These are phyloP conservation scores for Hypotaenidia philippensis DNA, from an alignment of 2,797 vertebrate genomes.

Conservation along the genomic window DNA sequence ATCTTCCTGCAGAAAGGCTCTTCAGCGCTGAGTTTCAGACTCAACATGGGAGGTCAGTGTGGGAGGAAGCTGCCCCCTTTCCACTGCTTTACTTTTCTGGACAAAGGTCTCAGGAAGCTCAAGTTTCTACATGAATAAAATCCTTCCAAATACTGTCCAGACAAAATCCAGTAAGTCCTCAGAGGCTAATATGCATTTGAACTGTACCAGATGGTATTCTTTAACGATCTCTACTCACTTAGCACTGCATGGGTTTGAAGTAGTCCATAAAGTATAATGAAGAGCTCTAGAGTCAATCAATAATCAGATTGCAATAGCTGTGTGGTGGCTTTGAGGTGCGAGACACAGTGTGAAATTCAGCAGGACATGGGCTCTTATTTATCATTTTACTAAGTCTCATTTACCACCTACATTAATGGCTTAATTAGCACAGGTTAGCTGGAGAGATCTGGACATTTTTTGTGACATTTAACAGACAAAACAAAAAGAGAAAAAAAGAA, in stretches of 20 bases:
- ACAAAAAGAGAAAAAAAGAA: background rate
- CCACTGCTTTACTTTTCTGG: background rate
- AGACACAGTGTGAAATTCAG: background rate
- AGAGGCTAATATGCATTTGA: background rate
- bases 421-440: constrained; percentile 13
- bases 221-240: background rate
- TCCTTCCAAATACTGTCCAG: background rate
- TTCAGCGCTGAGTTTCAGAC: background rate
- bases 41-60: background rate
- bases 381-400: background rate
- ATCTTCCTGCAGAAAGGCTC: background rate
- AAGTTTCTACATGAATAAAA: background rate
- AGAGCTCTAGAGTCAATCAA: background rate
- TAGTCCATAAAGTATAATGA: background rate
- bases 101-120: background rate
- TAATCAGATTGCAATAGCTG: background rate
- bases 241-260: background rate
- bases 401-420: background rate
- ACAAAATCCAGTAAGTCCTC: background rate
- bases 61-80: background rate
- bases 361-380: background rate
- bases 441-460: background rate
- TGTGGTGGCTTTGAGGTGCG: background rate
- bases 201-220: background rate
- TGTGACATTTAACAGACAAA: background rate